These are phyloP conservation scores for Metopolophium dirhodum DNA, from an alignment of 1,140 invertebrate species.

Conservation along the genomic window DNA sequence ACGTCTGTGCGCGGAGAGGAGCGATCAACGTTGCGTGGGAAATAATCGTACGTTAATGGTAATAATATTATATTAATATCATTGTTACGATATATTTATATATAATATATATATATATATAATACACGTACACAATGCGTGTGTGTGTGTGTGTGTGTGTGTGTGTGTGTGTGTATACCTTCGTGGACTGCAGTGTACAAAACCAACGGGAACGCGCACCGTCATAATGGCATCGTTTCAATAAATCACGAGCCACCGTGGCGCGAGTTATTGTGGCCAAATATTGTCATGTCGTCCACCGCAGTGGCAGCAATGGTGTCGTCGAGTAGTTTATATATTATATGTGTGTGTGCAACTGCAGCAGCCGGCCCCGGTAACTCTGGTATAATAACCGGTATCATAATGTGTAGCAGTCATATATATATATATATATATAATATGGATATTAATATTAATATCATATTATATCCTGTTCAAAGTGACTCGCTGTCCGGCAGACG, in stretches of 20 bases:
- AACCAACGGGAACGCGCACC: not conserved
- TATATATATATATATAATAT: not conserved
- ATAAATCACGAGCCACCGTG: constrained; percentile 27
- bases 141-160: not conserved
- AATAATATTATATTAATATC: constrained; percentile 5
- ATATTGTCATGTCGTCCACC: constrained; percentile 4
- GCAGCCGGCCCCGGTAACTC: not conserved
- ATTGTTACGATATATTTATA: not conserved
- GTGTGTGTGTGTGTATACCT: not conserved
- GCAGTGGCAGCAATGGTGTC: constrained; percentile 3
- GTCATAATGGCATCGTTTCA: constrained; percentile 21
- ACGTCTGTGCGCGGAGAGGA: not conserved
- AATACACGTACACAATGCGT: not conserved
- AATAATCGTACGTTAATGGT: constrained; percentile 31
- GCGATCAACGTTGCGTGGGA: constrained; percentile 15
- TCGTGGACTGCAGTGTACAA: not conserved
- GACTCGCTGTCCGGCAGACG: not conserved
- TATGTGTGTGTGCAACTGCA: no score
- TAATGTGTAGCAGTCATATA: not conserved
- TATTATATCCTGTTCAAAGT: not conserved
- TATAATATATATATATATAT: not conserved
- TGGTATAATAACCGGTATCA: constrained; percentile 19
- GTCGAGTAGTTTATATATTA: not conserved
- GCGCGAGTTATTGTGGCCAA: constrained; percentile 15
- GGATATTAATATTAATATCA: not conserved